Percentiles rank a stretch among this genome's conserved stretches.
phyloP scores from a whole-genome alignment of 1,140 invertebrate genomes.

The Drosophila burlai region DNA sequence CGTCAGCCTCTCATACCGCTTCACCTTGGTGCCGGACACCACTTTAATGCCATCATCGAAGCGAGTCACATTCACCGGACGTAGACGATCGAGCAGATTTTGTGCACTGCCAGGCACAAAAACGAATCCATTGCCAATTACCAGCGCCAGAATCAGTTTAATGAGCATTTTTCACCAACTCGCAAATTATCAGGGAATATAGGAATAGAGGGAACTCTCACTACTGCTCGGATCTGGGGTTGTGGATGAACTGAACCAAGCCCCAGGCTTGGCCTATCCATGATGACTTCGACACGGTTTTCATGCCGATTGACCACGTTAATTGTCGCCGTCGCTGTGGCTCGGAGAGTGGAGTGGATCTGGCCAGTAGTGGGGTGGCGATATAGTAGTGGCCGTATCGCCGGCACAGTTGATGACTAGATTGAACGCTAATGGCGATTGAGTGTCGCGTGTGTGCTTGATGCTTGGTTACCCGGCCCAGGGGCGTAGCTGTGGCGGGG shows the following conservation, averaged over 20 bases:
- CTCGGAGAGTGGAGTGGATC: conserved; percentile 12
- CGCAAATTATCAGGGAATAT: neutral
- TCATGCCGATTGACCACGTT: conserved; percentile 77
- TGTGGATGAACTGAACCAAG: conserved; percentile 51
- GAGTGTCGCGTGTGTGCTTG: conserved; percentile 74
- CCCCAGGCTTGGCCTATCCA: conserved; percentile 36
- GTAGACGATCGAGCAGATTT: conserved; percentile 69
- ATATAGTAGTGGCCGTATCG: conserved; percentile 38
- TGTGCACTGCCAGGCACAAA: conserved; percentile 70
- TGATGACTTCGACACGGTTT: conserved; percentile 84
- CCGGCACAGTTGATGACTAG: conserved; percentile 54
- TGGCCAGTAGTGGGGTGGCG: conserved; percentile 38
- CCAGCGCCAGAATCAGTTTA: conserved; percentile 41
- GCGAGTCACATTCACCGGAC: conserved; percentile 55
- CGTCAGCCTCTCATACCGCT: conserved; percentile 73
- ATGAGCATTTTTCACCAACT: conserved; percentile 38
- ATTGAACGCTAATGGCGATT: conserved; percentile 67
- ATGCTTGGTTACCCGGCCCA: conserved; percentile 67
- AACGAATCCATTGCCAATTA: conserved; percentile 50
- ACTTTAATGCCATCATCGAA: conserved; percentile 74
- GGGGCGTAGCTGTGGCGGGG: conserved; percentile 46
- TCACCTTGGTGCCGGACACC: conserved; percentile 82
- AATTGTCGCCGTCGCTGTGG: conserved; percentile 55
- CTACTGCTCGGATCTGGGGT: conserved; percentile 38
- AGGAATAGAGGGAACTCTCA: neutral